Evolutionary conservation across 2,888 invertebrate species (phyloP), one percentile per base, ranked within the genome.

Genomic region (Caenorhabditis parvicauda): DNA sequence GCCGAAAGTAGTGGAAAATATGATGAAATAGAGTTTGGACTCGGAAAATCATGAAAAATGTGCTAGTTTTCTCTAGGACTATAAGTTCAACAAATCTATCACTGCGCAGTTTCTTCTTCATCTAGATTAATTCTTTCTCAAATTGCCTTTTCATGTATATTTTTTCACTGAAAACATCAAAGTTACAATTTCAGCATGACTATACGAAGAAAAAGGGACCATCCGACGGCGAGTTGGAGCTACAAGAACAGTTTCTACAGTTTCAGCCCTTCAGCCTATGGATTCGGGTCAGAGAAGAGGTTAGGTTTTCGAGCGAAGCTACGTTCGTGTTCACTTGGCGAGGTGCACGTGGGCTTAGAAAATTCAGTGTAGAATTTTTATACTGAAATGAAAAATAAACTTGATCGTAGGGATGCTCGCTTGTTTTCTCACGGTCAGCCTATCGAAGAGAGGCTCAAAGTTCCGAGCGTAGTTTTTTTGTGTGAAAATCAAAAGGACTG

Each of bases 171-270:
- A n/a, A n/a, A n/a, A n/a, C n/a, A n/a, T n/a, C n/a, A n/a, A n/a
- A n/a, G n/a, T n/a, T n/a, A n/a, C n/a, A n/a, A n/a, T 59, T 59
- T 32, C 54, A 54, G 54, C 43, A 60, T 60, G 60, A 60, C 60
- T 27, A 52, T 60, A 44, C 55, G 54, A 67, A 67, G 53, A 56
- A 67, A 60, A 52, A 61, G 41, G 37, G 56, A 57, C 38, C 54
- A 25, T 17, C 49, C 55, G 51, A 60, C 60, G n/a, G 60, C 55
- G 25, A 55, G 55, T 25, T 67, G 67, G 67, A 64, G 64, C 28
- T 67, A 64, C 45, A 61, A 62, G 17, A 63, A 64, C 44, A 51
- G 59, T 24, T 59, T 64, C 44, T 67, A 64, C 29, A 59, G 59
- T n/a, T 59, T 67, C 57, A 64, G 64, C 37, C 67, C 67, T 17